Evolutionary conservation across 2,113 vertebrate genomes (phyloP).

Genomic region (Rattus norvegicus): GRCr8 NC_086039.1:108068001-108068500

Average conservation of each 20-base stretch:
- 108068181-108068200: not conserved
- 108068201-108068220: not conserved
- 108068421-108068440: constrained; percentile 25
- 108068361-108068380: not conserved
- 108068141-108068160: constrained; percentile 50
- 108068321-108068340: not conserved
- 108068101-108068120: not conserved
- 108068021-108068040: constrained; percentile 40
- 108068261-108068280: not conserved
- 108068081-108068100: not conserved
- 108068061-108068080: constrained; percentile 34
- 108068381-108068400: not conserved
- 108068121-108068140: constrained; percentile 29
- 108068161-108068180: not conserved
- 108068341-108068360: not conserved
- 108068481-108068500: not conserved
- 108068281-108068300: not conserved
- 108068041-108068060: constrained; percentile 26
- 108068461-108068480: constrained; percentile 38
- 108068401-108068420: not conserved
- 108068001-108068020: not conserved
- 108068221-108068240: not conserved
- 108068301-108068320: not conserved
- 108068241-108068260: not conserved
- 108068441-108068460: not conserved